Percentiles rank a stretch among this genome's conserved stretches.
Conservation (phyloP, 2,797 vertebrate species). For the Falco naumanni region DNA sequence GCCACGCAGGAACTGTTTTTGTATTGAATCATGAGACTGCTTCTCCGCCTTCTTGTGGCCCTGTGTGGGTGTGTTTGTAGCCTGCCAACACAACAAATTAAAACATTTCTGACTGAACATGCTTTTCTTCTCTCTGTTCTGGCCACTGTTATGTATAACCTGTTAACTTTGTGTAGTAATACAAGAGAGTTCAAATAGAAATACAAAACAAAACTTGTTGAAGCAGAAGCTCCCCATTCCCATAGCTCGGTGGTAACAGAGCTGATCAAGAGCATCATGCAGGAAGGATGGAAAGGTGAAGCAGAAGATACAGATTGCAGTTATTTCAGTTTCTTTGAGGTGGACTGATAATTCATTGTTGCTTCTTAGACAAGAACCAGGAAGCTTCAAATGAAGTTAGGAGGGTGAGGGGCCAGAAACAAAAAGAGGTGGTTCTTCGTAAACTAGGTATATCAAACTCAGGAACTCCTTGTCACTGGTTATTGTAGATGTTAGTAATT, state of each 20-base stretch:
- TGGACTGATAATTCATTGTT: background rate
- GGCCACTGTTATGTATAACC: background rate
- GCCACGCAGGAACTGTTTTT: background rate
- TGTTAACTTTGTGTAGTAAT: background rate
- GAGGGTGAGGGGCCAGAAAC: background rate
- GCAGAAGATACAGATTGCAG: background rate
- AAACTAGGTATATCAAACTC: accelerated
- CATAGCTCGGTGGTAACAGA: background rate
- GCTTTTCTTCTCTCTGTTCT: background rate
- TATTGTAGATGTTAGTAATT: background rate
- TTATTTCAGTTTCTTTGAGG: background rate
- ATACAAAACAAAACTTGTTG: background rate
- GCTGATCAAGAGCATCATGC: background rate
- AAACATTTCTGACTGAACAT: constrained; percentile 34
- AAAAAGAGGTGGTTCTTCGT: background rate
- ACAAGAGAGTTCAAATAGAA: background rate
- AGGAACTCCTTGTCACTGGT: background rate
- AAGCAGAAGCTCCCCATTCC: background rate
- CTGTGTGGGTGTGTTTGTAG: constrained; percentile 27
- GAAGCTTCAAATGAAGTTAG: background rate
- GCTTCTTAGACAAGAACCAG: background rate
- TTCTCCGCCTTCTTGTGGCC: background rate
- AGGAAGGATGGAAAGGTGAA: background rate
- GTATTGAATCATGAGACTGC: background rate
- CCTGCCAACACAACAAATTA: constrained; percentile 45